Evolutionary conservation across 2,797 vertebrate species (phyloP).

Genomic region (Poecile montanus): DNA sequence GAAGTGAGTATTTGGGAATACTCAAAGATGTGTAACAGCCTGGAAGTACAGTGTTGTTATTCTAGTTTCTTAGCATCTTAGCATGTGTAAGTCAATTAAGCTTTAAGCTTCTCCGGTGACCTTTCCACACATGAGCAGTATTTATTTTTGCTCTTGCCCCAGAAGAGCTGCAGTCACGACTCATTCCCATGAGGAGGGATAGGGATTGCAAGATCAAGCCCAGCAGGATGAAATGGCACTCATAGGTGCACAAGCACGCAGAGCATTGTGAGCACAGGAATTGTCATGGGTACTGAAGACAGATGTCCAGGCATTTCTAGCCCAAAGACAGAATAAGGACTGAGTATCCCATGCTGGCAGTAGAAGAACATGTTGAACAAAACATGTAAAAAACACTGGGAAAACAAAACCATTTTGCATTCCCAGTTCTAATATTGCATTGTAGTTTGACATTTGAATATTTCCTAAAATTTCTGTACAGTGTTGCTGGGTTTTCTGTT

Average conservation of each 20-base stretch:
- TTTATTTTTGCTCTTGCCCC: constrained; percentile 22
- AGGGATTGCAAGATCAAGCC: neutral
- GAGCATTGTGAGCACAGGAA: fast-evolving
- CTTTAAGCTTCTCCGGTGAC: neutral
- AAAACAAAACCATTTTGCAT: neutral
- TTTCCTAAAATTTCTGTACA: neutral
- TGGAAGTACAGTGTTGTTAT: neutral
- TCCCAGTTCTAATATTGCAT: neutral
- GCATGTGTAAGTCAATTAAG: constrained; percentile 19
- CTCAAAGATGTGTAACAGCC: neutral
- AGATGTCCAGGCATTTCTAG: neutral
- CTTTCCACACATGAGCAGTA: neutral
- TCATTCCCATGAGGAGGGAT: neutral
- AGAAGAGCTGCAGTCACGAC: neutral
- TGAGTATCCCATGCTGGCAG: neutral
- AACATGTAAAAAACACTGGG: neutral
- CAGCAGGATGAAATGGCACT: neutral
- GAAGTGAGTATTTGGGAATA: neutral
- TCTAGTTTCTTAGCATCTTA: constrained; percentile 35
- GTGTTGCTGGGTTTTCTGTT: neutral
- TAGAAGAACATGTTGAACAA: neutral
- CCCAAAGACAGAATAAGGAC: neutral
- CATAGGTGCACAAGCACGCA: neutral
- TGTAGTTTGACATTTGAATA: neutral
- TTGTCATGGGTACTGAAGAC: neutral